phyloP scores from a whole-genome alignment of 1,140 invertebrate genomes.

The Apocrypta bakeri region DNA sequence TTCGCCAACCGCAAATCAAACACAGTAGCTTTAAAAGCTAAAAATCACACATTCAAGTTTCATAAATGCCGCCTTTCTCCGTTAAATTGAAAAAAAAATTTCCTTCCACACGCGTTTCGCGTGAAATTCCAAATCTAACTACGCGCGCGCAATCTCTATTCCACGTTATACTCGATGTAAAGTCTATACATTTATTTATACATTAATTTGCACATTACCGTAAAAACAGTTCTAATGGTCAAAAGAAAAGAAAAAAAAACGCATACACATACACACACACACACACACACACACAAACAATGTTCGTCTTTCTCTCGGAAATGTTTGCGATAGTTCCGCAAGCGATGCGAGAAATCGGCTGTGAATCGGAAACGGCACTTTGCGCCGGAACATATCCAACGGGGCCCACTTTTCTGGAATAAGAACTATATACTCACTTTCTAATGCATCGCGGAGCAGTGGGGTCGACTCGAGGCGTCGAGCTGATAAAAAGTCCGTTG shows the following conservation, averaged over 20 bases:
- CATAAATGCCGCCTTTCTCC: too few relatives aligned
- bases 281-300: too few relatives aligned
- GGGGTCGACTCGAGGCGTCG: conserved; percentile 13
- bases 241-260: neutral
- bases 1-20: too few relatives aligned
- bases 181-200: too few relatives aligned
- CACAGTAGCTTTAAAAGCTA: too few relatives aligned
- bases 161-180: neutral
- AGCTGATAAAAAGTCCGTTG: conserved; percentile 21
- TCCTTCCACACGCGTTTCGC: neutral
- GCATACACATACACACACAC: too few relatives aligned
- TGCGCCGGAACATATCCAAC: neutral
- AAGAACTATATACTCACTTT: conserved; percentile 29
- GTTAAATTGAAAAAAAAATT: too few relatives aligned
- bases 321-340: neutral
- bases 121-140: neutral
- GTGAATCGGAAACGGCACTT: conserved; percentile 36
- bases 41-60: too few relatives aligned
- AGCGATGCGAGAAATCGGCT: conserved; percentile 26
- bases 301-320: neutral
- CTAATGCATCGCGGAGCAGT: conserved; percentile 38
- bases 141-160: neutral
- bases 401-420: conserved; percentile 38
- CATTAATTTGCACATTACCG: too few relatives aligned
- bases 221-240: too few relatives aligned